These are phyloP conservation scores for Crocallis elinguaria DNA, from an alignment of 2,888 invertebrate species.

Conservation along the genomic window DNA sequence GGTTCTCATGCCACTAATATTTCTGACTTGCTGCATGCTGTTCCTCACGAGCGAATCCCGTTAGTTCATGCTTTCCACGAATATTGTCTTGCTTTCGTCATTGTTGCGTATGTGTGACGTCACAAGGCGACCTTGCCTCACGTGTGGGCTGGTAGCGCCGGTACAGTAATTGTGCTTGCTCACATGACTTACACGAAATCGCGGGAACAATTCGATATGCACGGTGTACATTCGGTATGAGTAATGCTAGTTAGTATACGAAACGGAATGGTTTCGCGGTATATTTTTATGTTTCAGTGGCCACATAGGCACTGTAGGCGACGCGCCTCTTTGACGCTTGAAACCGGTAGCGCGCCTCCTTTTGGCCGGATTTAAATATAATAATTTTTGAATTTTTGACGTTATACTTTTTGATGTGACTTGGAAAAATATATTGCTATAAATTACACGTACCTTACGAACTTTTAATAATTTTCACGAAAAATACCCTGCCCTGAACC, in stretches of 20 bases:
- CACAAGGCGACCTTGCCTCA: conserved; percentile 14
- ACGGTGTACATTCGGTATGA: too few species aligned
- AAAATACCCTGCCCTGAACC: too few species aligned
- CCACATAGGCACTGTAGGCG: not conserved
- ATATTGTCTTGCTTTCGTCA: conserved; percentile 13
- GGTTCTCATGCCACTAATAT: not conserved
- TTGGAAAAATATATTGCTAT: too few species aligned
- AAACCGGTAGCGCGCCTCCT: too few species aligned
- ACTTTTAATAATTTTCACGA: too few species aligned
- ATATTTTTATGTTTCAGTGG: not conserved
- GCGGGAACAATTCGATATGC: conserved; percentile 12
- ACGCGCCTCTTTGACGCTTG: too few species aligned
- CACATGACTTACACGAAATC: conserved; percentile 12
- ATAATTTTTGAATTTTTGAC: too few species aligned
- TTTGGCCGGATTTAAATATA: too few species aligned
- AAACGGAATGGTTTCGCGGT: not conserved
- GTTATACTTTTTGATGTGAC: too few species aligned
- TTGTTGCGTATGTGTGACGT: conserved; percentile 12
- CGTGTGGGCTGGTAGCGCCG: conserved; percentile 21
- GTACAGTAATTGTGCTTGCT: conserved; percentile 6
- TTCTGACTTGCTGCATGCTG: not conserved
- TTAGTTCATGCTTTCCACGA: conserved; percentile 4
- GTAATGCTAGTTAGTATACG: conserved; percentile 6
- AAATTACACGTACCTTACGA: too few species aligned
- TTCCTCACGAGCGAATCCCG: not conserved